Conservation (phyloP, 2,888 invertebrate genomes). For the Digitonthophagus gazella region DNA sequence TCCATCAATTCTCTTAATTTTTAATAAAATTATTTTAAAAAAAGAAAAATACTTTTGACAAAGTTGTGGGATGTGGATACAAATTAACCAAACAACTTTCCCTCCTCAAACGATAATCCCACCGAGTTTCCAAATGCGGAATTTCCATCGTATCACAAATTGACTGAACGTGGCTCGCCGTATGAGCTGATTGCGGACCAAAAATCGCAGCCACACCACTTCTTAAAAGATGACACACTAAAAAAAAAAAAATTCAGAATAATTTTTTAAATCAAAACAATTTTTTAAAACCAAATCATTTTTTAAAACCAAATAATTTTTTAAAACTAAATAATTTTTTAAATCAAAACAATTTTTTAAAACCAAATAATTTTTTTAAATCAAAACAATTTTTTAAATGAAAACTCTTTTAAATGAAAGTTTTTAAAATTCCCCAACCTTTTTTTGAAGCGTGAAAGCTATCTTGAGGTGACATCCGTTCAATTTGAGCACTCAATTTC, state of each 20-base stretch:
- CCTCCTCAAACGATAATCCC: constrained; percentile 83
- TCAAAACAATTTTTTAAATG: no score
- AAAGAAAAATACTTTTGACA: constrained; percentile 68
- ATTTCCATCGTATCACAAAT: constrained; percentile 96
- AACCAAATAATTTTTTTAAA: no score
- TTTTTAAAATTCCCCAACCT: constrained; percentile 57
- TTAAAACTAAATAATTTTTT: no score
- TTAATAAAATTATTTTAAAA: no score
- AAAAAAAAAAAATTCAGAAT: constrained; percentile 41
- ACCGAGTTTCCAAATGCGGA: constrained; percentile 91
- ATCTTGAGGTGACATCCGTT: constrained; percentile 85
- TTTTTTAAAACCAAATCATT: no score
- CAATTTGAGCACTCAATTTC: constrained; percentile 85
- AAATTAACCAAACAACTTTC: constrained; percentile 92
- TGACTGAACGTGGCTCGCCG: constrained; percentile 91
- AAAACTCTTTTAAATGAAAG: no score
- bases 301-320: no score
- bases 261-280: no score
- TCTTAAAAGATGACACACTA: constrained; percentile 84
- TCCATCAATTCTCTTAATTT: no score
- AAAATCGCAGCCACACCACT: constrained; percentile 92
- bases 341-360: no score
- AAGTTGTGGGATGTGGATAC: constrained; percentile 85
- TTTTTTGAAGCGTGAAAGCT: constrained; percentile 93
- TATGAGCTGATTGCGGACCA: constrained; percentile 87